Conservation (phyloP, 2,888 invertebrate genomes). For the Ariolimax columbianus region DNA sequence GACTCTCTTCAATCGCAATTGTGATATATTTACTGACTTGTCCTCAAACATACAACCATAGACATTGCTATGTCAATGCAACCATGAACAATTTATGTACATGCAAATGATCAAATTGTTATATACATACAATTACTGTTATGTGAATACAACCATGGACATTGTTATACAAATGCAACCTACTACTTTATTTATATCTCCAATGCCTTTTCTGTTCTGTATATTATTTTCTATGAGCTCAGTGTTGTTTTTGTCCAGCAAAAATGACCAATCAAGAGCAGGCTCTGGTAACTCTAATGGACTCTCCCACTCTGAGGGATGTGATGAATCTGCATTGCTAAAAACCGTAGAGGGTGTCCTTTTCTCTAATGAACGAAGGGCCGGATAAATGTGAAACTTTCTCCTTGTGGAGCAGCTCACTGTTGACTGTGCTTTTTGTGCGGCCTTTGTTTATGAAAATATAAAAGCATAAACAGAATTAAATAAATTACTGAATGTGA, state of each 20-base stretch:
- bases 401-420: not conserved
- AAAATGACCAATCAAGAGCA: constrained; percentile 84
- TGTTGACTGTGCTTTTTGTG: not conserved
- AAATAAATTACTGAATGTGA: not conserved
- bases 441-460: not conserved
- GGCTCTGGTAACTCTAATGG: constrained; percentile 50
- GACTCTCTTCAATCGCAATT: too few relatives aligned
- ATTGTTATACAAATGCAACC: constrained; percentile 39
- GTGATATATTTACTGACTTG: too few relatives aligned
- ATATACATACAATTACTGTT: too few relatives aligned
- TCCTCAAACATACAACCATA: too few relatives aligned
- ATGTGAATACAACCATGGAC: too few relatives aligned
- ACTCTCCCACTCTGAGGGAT: constrained; percentile 47
- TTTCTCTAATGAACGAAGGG: constrained; percentile 1
- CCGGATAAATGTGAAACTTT: not conserved
- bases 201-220: constrained; percentile 83
- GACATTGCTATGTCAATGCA: too few relatives aligned
- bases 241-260: constrained; percentile 83
- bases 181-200: constrained; percentile 82
- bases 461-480: not conserved
- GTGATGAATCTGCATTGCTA: not conserved
- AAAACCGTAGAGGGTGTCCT: not conserved
- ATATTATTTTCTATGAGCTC: constrained; percentile 84
- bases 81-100: too few relatives aligned
- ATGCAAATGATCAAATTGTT: too few relatives aligned